Percentiles rank a stretch among this genome's conserved stretches.
Evolutionary conservation across 1,140 invertebrate genomes (phyloP).

Genomic region (Diachasmimorpha longicaudata): DNA sequence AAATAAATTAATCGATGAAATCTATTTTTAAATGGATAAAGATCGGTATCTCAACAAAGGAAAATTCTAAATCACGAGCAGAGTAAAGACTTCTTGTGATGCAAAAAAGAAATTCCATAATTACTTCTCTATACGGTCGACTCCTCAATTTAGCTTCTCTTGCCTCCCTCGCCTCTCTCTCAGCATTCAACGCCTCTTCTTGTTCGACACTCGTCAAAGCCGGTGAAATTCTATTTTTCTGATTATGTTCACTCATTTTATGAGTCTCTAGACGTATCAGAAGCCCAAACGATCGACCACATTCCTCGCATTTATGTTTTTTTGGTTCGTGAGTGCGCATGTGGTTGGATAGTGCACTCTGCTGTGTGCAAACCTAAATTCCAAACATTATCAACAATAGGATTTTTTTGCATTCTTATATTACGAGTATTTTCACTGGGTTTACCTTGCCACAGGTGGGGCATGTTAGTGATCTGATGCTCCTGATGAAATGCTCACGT

Average conservation of each 20-base stretch:
- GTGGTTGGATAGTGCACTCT: slow-evolving; percentile 56
- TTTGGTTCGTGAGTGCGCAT: slow-evolving; percentile 55
- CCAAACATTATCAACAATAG: not conserved
- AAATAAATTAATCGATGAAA: not conserved
- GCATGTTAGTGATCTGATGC: slow-evolving; percentile 43
- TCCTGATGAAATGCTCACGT: slow-evolving; percentile 39
- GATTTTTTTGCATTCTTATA: not conserved
- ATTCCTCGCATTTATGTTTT: slow-evolving; percentile 51
- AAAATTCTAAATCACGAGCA: too few species aligned
- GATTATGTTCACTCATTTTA: slow-evolving; percentile 46
- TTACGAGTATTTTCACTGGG: not conserved
- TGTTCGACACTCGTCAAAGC: slow-evolving; percentile 45
- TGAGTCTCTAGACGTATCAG: slow-evolving; percentile 49
- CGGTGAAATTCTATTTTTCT: slow-evolving; percentile 39
- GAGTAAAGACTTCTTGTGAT: too few species aligned
- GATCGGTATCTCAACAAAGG: too few species aligned
- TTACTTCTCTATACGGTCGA: slow-evolving; percentile 29
- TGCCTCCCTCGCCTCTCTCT: slow-evolving; percentile 48
- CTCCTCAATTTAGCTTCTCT: slow-evolving; percentile 37
- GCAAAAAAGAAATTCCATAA: too few species aligned
- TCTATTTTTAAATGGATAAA: too few species aligned
- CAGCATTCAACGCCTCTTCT: slow-evolving; percentile 50
- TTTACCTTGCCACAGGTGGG: slow-evolving; percentile 52
- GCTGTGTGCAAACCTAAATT: slow-evolving; percentile 48
- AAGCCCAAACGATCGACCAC: slow-evolving; percentile 50